Percentiles rank a stretch among this genome's conserved stretches.
Evolutionary conservation across 2,888 invertebrate genomes (phyloP).

Genomic region (Cryptosula pallasiana): DNA sequence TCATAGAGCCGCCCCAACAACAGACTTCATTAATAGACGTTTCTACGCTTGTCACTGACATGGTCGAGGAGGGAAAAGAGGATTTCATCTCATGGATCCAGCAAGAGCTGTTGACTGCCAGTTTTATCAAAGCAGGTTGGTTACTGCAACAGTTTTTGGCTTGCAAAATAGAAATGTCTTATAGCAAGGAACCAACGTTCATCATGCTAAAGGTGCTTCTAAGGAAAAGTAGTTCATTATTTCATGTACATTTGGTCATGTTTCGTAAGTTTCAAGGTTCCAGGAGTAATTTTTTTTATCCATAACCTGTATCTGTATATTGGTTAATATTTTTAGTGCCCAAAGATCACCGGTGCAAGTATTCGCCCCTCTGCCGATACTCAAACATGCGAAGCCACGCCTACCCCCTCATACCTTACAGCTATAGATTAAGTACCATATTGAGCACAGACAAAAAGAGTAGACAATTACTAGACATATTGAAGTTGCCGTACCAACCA

Average conservation of each 20-base stretch:
- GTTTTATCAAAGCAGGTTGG: background rate
- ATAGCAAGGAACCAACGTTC: too few relatives aligned
- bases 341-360: background rate
- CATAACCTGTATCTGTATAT: too few relatives aligned
- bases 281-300: too few relatives aligned
- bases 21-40: background rate
- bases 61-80: background rate
- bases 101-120: background rate
- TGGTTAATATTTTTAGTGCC: background rate
- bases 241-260: too few relatives aligned
- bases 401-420: constrained; percentile 5
- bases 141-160: too few relatives aligned
- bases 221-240: too few relatives aligned
- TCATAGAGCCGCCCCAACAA: background rate
- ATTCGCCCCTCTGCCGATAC: constrained; percentile 1
- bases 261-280: too few relatives aligned
- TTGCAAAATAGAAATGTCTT: too few relatives aligned
- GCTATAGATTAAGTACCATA: background rate
- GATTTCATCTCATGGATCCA: background rate
- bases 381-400: background rate
- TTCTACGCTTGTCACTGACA: background rate
- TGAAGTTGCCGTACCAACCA: background rate
- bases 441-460: background rate
- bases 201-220: too few relatives aligned
- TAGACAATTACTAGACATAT: background rate